Percentiles rank a stretch among this genome's conserved stretches.
phyloP scores from a whole-genome alignment of 2,113 vertebrate genomes.

The Rallus limicola region DNA sequence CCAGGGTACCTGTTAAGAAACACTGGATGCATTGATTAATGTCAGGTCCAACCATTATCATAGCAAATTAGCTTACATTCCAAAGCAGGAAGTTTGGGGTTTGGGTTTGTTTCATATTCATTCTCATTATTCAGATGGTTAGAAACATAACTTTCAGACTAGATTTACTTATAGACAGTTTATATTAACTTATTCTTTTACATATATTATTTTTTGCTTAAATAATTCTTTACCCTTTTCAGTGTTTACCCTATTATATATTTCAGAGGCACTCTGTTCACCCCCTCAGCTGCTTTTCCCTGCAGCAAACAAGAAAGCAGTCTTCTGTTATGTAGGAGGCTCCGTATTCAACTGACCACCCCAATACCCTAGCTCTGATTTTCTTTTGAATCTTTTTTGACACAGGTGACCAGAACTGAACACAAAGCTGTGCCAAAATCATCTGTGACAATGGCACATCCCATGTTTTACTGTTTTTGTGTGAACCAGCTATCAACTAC shows the following conservation, averaged over 20 bases:
- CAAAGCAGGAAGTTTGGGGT: not conserved
- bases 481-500: not conserved
- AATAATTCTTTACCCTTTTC: not conserved
- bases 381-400: not conserved
- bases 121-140: not conserved
- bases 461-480: not conserved
- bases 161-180: not conserved
- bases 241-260: not conserved
- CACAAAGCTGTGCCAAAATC: not conserved
- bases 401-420: not conserved
- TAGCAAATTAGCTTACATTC: not conserved
- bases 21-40: not conserved
- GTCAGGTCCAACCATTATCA: not conserved
- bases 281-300: not conserved
- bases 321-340: not conserved
- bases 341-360: not conserved
- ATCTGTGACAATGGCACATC: not conserved
- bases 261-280: accelerated
- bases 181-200: not conserved
- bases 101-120: not conserved
- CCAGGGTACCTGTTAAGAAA: not conserved
- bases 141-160: not conserved
- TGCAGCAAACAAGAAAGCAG: not conserved
- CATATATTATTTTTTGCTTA: not conserved
- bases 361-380: not conserved